Evolutionary conservation across 1,140 invertebrate genomes (phyloP).

Genomic region (Ips nitidus): DNA sequence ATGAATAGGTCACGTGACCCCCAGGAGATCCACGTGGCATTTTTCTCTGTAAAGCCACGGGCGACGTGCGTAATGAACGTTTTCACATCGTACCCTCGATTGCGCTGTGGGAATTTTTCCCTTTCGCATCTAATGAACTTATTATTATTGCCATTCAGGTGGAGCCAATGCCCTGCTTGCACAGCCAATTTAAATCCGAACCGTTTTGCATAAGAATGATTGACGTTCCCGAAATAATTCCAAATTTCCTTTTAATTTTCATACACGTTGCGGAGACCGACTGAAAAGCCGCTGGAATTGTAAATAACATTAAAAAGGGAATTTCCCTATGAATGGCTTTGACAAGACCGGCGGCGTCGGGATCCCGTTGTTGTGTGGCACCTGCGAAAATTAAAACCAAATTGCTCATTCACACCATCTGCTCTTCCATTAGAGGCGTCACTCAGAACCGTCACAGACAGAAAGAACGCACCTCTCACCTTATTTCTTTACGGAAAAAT

Average conservation of each 20-base stretch:
- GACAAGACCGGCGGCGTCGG: conserved; percentile 23
- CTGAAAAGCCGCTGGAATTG: conserved; percentile 28
- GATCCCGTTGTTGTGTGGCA: conserved; percentile 41
- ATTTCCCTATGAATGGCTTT: conserved; percentile 41
- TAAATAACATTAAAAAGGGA: conserved; percentile 41
- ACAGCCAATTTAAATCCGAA: conserved; percentile 1
- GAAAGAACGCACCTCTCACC: conserved; percentile 50
- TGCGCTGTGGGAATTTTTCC: not conserved
- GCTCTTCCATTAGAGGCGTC: conserved; percentile 52
- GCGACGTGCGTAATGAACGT: conserved; percentile 24
- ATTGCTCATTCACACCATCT: conserved; percentile 54
- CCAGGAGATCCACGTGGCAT: conserved; percentile 39
- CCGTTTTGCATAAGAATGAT: conserved; percentile 35
- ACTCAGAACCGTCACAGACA: conserved; percentile 49
- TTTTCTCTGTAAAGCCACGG: conserved; percentile 38
- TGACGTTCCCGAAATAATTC: conserved; percentile 36
- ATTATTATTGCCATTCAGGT: not conserved
- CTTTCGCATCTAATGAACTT: not conserved
- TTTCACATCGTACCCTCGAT: not conserved
- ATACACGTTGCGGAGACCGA: conserved; percentile 5
- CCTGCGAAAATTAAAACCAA: conserved; percentile 54
- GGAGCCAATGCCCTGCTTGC: not conserved
- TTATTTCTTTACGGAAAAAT: conserved; percentile 53
- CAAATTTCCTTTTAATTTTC: conserved; percentile 34
- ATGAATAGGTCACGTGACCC: conserved; percentile 45